A percentile compares a stretch with the other conserved stretches of the same genome.
These are phyloP conservation scores for Cydia strobilella DNA, from an alignment of 1,140 invertebrate genomes.

Conservation along the genomic window DNA sequence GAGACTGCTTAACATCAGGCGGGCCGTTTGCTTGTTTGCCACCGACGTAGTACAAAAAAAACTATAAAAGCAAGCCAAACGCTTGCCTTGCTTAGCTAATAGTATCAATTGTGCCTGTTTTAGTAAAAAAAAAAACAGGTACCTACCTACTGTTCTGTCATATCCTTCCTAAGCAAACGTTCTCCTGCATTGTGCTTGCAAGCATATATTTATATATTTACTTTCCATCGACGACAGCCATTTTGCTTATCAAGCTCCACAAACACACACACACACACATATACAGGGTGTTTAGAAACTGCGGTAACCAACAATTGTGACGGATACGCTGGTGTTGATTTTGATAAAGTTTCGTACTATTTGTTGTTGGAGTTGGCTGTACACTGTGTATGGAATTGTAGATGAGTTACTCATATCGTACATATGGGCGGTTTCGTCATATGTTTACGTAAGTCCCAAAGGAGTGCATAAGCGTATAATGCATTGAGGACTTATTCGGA, in stretches of 20 bases:
- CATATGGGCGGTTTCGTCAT: too few species aligned
- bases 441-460: too few species aligned
- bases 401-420: neutral
- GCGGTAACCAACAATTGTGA: constrained; percentile 27
- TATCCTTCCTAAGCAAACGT: constrained; percentile 44
- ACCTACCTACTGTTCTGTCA: too few species aligned
- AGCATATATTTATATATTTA: constrained; percentile 69
- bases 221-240: constrained; percentile 71
- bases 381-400: neutral
- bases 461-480: too few species aligned
- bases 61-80: too few species aligned
- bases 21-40: too few species aligned
- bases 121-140: too few species aligned
- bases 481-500: too few species aligned
- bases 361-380: constrained; percentile 11
- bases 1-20: too few species aligned
- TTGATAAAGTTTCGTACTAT: constrained; percentile 27
- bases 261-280: constrained; percentile 42
- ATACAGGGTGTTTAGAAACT: constrained; percentile 27
- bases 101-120: too few species aligned
- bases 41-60: too few species aligned
- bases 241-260: constrained; percentile 65
- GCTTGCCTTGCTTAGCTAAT: too few species aligned
- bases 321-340: constrained; percentile 21
- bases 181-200: constrained; percentile 43